A percentile compares a stretch with the other conserved stretches of the same genome.
Evolutionary conservation across 1,140 invertebrate species (phyloP).

Genomic region (Bicyclus anynana): DNA sequence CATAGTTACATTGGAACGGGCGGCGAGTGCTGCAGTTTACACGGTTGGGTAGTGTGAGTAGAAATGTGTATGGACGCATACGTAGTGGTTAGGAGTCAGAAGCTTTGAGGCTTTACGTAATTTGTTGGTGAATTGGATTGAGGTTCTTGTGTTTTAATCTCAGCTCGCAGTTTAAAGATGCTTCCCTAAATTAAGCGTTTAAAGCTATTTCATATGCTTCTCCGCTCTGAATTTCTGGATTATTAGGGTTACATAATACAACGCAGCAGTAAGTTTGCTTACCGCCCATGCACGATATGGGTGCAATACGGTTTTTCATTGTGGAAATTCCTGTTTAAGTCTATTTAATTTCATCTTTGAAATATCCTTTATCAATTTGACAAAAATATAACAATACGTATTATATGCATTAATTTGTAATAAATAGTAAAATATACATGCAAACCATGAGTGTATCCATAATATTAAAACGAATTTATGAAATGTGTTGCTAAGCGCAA

Average conservation of each 20-base stretch:
- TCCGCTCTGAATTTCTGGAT: neutral
- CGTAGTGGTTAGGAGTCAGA: slow-evolving; percentile 52
- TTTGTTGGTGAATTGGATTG: slow-evolving; percentile 66
- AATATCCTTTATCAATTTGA: too few relatives aligned
- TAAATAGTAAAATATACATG: too few relatives aligned
- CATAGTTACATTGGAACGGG: slow-evolving; percentile 60
- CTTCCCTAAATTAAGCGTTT: slow-evolving; percentile 31
- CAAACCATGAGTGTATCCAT: too few relatives aligned
- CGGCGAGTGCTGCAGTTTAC: slow-evolving; percentile 62
- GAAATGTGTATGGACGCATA: slow-evolving; percentile 33
- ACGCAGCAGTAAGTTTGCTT: too few relatives aligned
- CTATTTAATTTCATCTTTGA: too few relatives aligned
- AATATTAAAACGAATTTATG: too few relatives aligned
- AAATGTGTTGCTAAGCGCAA: too few relatives aligned
- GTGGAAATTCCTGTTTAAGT: too few relatives aligned
- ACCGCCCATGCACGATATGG: too few relatives aligned
- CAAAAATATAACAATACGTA: too few relatives aligned
- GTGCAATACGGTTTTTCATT: too few relatives aligned
- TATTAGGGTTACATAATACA: neutral
- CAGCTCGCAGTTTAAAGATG: slow-evolving; percentile 47
- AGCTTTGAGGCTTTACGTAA: slow-evolving; percentile 69
- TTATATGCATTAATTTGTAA: too few relatives aligned
- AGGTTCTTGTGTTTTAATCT: slow-evolving; percentile 53
- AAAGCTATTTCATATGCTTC: neutral
- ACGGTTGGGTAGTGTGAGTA: slow-evolving; percentile 30